Conservation (phyloP, 2,797 vertebrate species). For the Sebastes wilsoni region DNA sequence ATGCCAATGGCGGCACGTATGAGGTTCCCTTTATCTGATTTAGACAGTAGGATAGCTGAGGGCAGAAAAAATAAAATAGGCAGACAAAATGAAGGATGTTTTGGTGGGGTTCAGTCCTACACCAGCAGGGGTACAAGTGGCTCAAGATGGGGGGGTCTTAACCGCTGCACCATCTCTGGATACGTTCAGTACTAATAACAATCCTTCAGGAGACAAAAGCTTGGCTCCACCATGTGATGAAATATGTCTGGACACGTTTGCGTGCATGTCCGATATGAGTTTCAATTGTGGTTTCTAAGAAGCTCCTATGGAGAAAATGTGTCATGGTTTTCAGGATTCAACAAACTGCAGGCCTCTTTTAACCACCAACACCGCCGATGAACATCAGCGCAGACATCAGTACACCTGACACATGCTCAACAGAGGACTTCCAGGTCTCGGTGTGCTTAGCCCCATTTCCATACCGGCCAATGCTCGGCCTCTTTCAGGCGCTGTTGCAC, state of each 20-base stretch:
- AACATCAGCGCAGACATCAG: conserved; percentile 25
- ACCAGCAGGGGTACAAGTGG: neutral
- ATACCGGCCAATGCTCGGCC: conserved; percentile 21
- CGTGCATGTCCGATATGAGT: neutral
- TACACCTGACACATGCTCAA: conserved; percentile 31
- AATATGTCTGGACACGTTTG: neutral
- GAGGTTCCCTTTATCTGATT: neutral
- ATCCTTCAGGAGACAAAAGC: neutral
- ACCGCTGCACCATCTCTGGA: neutral
- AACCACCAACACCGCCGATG: conserved; percentile 1
- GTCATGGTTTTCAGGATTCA: conserved; percentile 11
- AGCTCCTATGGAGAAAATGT: neutral
- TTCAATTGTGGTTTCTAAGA: conserved; percentile 15
- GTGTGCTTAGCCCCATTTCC: conserved; percentile 33
- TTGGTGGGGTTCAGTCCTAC: neutral
- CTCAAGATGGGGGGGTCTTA: neutral
- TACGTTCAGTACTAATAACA: neutral
- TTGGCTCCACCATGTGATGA: neutral
- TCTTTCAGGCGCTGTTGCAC: conserved; percentile 23
- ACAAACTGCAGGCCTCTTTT: conserved; percentile 21
- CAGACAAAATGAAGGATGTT: neutral
- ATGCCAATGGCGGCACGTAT: no score
- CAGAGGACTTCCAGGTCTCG: conserved; percentile 37
- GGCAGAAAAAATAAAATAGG: neutral
- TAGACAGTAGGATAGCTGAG: neutral